Base-by-base conservation (phyloP, 2,797 vertebrate genomes). In the Falco novaeseelandiae region DNA sequence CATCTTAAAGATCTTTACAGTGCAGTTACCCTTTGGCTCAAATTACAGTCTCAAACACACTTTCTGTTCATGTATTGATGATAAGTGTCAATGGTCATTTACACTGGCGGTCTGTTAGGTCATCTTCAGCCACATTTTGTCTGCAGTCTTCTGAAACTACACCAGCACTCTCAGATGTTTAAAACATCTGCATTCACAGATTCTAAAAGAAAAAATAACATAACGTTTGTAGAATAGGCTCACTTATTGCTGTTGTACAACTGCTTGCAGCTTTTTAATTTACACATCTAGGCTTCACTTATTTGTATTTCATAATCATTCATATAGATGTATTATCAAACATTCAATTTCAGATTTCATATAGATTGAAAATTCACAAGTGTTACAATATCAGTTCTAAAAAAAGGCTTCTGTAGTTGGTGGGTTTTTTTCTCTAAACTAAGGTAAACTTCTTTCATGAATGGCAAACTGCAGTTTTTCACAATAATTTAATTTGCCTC, bases 31-130 rank as follows among this genome's bases (percentile, higher is more conserved):
- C 38, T 71, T 66, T 66, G 58, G 10, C 46, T 59, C 54, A 83
- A 48, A 58, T 36, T 34, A 8, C n/a, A 29, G 40, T n/a, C 34
- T 66, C 40, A 76, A 46, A 70, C 6, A 61, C 16, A n/a, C 34
- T 61, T 66, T 54, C 51, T 36, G 29, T 71, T 71, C 38, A 67
- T 13, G 15, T 61, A 36, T 22, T 0, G 0, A 25, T 0, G 1
- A n/a, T 42, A 14, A 44, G 10, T n/a, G 26, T 38, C 40, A 38
- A 25, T 15, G 14, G 7, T 22, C 1, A 0, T 18, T 62, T 55
- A 49, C 40, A 25, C 21, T 44, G 19, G 18, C n/a, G 40, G 12
- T 44, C 42, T 79, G 25, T 49, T 67, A 48, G 15, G 30, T 49
- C 46, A 69, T 29, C 36, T 61, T 54, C 52, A 82, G 62, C 8